phyloP scores from a whole-genome alignment of 2,888 invertebrate species.

The Timandra comae region DNA sequence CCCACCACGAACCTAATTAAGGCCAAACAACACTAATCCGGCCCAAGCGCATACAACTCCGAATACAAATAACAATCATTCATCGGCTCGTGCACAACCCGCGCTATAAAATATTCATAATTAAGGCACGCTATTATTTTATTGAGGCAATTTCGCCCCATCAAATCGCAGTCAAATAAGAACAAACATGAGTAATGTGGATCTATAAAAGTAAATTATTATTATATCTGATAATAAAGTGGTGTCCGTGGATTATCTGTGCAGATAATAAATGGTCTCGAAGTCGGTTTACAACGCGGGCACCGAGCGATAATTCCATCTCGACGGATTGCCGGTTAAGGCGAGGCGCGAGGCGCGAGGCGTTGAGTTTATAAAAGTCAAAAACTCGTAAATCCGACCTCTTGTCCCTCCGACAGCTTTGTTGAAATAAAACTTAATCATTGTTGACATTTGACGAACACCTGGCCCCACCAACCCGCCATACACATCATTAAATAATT shows the following conservation, averaged over 20 bases:
- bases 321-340: slow-evolving; percentile 61
- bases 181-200: slow-evolving; percentile 71
- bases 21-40: slow-evolving; percentile 52
- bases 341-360: too few relatives aligned
- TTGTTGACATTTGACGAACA: slow-evolving; percentile 72
- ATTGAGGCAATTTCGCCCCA: slow-evolving; percentile 60
- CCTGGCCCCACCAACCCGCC: slow-evolving; percentile 57
- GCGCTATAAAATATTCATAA: slow-evolving; percentile 43
- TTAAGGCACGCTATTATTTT: slow-evolving; percentile 56
- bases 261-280: slow-evolving; percentile 65
- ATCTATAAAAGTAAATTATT: slow-evolving; percentile 75
- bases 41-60: slow-evolving; percentile 31
- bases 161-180: slow-evolving; percentile 69
- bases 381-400: slow-evolving; percentile 61
- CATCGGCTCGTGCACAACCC: slow-evolving; percentile 21
- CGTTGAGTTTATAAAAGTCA: slow-evolving; percentile 69
- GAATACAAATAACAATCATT: slow-evolving; percentile 43
- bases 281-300: slow-evolving; percentile 57
- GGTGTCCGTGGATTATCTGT: slow-evolving; percentile 69
- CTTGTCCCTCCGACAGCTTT: slow-evolving; percentile 36
- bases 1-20: slow-evolving; percentile 53
- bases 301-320: slow-evolving; percentile 60
- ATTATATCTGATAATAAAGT: slow-evolving; percentile 75
- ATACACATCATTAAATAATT: slow-evolving; percentile 58
- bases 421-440: slow-evolving; percentile 69